Percentiles rank a stretch among this genome's conserved stretches.
These are phyloP conservation scores for Campodea augens DNA, from an alignment of 1,140 invertebrate genomes.

Conservation along the genomic window DNA sequence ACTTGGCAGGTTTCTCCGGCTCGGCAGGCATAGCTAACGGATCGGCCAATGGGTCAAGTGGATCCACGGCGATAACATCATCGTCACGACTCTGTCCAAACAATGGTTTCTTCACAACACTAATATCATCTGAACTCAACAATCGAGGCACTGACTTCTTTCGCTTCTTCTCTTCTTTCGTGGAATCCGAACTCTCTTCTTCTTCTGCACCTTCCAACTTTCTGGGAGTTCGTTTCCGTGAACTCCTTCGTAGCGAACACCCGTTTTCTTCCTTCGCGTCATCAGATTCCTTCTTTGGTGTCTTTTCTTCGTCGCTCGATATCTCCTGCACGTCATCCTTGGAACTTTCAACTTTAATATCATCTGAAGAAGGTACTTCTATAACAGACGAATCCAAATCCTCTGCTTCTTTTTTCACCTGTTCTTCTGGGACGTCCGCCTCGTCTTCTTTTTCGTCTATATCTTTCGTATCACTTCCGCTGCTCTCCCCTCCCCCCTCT, in stretches of 20 bases:
- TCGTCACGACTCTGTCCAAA: constrained; percentile 36
- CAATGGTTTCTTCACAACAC: constrained; percentile 6
- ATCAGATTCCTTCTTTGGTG: not conserved
- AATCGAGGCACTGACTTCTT: constrained; percentile 36
- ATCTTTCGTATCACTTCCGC: constrained; percentile 10
- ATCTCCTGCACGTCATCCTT: not conserved
- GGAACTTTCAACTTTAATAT: constrained; percentile 9
- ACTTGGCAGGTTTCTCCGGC: constrained; percentile 24
- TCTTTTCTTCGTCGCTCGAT: constrained; percentile 9
- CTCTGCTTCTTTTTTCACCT: constrained; percentile 13
- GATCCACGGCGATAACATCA: constrained; percentile 25
- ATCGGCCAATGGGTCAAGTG: constrained; percentile 11
- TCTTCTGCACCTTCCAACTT: constrained; percentile 1
- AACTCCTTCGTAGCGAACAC: no score
- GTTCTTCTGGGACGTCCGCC: constrained; percentile 10
- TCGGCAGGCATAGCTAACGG: constrained; percentile 38
- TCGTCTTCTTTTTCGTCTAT: constrained; percentile 13
- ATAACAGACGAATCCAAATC: constrained; percentile 11
- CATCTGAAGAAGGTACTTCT: constrained; percentile 14
- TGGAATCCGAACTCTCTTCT: constrained; percentile 7
- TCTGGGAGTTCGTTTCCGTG: not conserved
- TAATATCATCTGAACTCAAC: constrained; percentile 18
- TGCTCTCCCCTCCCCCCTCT: not conserved
- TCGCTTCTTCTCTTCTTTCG: constrained; percentile 14
- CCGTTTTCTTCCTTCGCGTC: constrained; percentile 5